Conservation (phyloP, 2,113 vertebrate genomes). For the Menidia beryllina region DNA sequence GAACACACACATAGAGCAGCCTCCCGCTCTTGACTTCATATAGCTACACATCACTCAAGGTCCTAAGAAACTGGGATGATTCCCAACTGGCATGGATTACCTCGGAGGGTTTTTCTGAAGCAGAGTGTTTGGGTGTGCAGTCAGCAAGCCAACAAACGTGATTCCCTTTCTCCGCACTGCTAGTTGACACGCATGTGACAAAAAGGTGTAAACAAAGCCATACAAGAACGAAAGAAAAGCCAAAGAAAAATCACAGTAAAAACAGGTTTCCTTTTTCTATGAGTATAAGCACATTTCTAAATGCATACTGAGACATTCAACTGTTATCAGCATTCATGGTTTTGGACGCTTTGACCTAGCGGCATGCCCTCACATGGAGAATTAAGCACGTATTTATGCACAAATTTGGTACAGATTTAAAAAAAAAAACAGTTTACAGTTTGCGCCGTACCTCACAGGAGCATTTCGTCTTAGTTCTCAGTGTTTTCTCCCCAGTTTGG, state of each 20-base stretch:
- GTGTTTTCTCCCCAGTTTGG: slow-evolving; percentile 28
- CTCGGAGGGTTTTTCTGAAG: slow-evolving; percentile 56
- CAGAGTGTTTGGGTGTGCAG: slow-evolving; percentile 47
- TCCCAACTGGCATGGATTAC: slow-evolving; percentile 54
- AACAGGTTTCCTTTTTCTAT: background rate
- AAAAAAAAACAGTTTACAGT: slow-evolving; percentile 16
- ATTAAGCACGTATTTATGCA: slow-evolving; percentile 8
- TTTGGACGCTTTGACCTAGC: background rate
- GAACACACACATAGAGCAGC: slow-evolving; percentile 2
- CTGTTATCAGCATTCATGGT: background rate
- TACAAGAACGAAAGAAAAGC: slow-evolving; percentile 35
- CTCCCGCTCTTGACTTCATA: slow-evolving; percentile 19
- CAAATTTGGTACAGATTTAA: too few species aligned
- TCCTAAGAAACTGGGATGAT: slow-evolving; percentile 59
- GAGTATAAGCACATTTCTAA: background rate
- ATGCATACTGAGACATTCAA: background rate
- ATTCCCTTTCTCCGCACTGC: slow-evolving; percentile 39
- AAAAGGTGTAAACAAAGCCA: slow-evolving; percentile 56
- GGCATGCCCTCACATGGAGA: background rate
- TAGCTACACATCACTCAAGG: slow-evolving; percentile 34
- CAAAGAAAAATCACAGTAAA: background rate
- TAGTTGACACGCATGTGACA: slow-evolving; percentile 49
- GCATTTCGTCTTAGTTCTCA: slow-evolving; percentile 25
- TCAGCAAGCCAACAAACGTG: slow-evolving; percentile 58
- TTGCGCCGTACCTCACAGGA: slow-evolving; percentile 66